A percentile compares a stretch with the other conserved stretches of the same genome.
Conservation (phyloP, 1,140 invertebrate species). For the Odontomachus brunneus region DNA sequence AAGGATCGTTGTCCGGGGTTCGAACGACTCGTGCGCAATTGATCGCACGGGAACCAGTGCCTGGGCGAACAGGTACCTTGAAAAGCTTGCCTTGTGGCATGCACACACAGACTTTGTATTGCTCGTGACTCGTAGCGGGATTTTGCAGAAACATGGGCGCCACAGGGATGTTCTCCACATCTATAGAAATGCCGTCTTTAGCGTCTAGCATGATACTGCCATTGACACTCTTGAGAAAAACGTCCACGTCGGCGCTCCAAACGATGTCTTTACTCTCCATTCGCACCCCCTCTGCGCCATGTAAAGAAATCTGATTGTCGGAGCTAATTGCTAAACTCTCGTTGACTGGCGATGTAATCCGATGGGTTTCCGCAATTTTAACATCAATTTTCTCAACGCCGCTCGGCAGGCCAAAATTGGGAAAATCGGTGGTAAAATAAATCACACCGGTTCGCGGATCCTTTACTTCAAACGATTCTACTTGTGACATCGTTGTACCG, state of each 20-base stretch:
- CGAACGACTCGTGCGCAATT: slow-evolving; percentile 89
- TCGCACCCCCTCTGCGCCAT: slow-evolving; percentile 88
- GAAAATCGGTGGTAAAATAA: slow-evolving; percentile 91
- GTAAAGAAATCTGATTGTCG: slow-evolving; percentile 86
- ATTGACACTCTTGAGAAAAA: slow-evolving; percentile 92
- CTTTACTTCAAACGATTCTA: slow-evolving; percentile 89
- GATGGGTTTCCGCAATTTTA: slow-evolving; percentile 89
- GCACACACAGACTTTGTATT: slow-evolving; percentile 95
- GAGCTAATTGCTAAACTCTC: slow-evolving; percentile 89
- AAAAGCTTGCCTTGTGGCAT: slow-evolving; percentile 95
- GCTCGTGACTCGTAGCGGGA: slow-evolving; percentile 83
- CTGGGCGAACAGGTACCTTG: slow-evolving; percentile 88
- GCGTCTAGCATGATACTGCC: slow-evolving; percentile 91
- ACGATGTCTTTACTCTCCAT: slow-evolving; percentile 88
- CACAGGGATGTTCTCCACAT: slow-evolving; percentile 90
- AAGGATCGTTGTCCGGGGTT: slow-evolving; percentile 89
- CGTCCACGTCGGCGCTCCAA: slow-evolving; percentile 92
- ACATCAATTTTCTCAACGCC: slow-evolving; percentile 90
- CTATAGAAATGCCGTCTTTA: slow-evolving; percentile 89
- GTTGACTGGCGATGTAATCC: slow-evolving; percentile 90
- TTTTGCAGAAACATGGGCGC: slow-evolving; percentile 83
- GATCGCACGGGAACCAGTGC: slow-evolving; percentile 84
- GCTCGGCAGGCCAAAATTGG: slow-evolving; percentile 90
- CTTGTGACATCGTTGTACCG: slow-evolving; percentile 88
- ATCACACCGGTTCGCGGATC: slow-evolving; percentile 87